Percentiles rank a stretch among this genome's conserved stretches.
Conservation (phyloP, 1,140 invertebrate genomes). For the Scaptomyza pallida region DNA sequence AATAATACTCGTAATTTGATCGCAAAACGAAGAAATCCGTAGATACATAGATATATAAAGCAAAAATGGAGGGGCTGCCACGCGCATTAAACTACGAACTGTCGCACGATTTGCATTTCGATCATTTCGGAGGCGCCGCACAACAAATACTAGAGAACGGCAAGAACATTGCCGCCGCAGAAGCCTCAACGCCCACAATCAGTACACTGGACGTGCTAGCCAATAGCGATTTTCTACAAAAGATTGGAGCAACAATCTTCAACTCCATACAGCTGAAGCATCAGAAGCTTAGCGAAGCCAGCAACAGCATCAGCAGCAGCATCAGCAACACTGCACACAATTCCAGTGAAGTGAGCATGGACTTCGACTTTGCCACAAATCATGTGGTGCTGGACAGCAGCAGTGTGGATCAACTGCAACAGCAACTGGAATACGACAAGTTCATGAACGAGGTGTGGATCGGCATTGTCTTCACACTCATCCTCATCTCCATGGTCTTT, state of each 20-base stretch:
- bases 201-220: constrained; percentile 50
- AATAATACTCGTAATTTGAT: constrained; percentile 34
- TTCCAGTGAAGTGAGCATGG: constrained; percentile 58
- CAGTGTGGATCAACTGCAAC: constrained; percentile 73
- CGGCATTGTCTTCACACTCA: constrained; percentile 78
- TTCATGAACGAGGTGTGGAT: constrained; percentile 84
- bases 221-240: constrained; percentile 71
- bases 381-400: constrained; percentile 71
- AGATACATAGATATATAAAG: constrained; percentile 41
- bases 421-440: constrained; percentile 81
- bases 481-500: constrained; percentile 81
- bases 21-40: background rate
- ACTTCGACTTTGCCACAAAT: constrained; percentile 62
- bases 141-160: constrained; percentile 70
- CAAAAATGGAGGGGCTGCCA: constrained; percentile 66
- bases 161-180: constrained; percentile 41
- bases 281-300: constrained; percentile 41
- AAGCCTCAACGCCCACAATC: constrained; percentile 69
- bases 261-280: constrained; percentile 74
- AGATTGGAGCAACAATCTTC: constrained; percentile 71
- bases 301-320: too few relatives aligned
- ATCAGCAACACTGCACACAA: constrained; percentile 20
- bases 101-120: constrained; percentile 75
- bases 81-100: constrained; percentile 78
- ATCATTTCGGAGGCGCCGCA: constrained; percentile 63